phyloP scores from a whole-genome alignment of 2,888 invertebrate genomes.

The Leptothorax acervorum region DNA sequence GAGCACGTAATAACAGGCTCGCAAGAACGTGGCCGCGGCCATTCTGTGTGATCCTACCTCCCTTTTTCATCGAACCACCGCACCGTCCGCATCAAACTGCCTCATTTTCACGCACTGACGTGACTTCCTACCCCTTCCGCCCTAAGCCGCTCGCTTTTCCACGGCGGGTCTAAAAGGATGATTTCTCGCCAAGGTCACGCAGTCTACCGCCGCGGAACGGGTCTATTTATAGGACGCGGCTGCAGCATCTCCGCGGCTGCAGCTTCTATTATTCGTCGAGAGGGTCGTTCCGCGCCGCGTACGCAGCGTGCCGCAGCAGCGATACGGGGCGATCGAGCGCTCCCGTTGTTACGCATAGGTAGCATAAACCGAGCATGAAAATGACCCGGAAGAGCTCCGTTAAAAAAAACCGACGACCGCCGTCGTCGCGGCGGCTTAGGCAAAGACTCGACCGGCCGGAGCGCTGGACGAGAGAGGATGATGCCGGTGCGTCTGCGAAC shows the following conservation, averaged over 20 bases:
- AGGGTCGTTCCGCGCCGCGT: constrained; percentile 3
- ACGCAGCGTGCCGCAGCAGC: background rate
- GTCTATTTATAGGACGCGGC: constrained; percentile 71
- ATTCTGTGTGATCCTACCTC: constrained; percentile 3
- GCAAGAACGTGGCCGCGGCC: constrained; percentile 5
- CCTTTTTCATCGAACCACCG: background rate
- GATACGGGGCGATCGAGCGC: constrained; percentile 13
- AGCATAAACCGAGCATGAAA: constrained; percentile 62
- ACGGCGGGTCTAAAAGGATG: constrained; percentile 60
- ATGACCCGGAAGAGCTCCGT: constrained; percentile 50
- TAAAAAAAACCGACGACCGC: constrained; percentile 57
- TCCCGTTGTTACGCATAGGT: constrained; percentile 29
- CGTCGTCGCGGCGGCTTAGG: background rate
- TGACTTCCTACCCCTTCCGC: background rate
- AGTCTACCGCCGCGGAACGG: constrained; percentile 57
- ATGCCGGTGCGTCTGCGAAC: background rate
- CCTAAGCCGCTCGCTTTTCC: constrained; percentile 8
- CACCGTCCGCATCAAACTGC: constrained; percentile 3
- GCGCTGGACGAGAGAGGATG: constrained; percentile 28
- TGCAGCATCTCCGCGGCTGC: constrained; percentile 32
- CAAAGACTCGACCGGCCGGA: background rate
- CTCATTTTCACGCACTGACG: constrained; percentile 31
- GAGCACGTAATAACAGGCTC: constrained; percentile 30
- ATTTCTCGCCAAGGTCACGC: constrained; percentile 71
- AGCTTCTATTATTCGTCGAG: constrained; percentile 29